A percentile compares a stretch with the other conserved stretches of the same genome.
phyloP scores from a whole-genome alignment of 1,140 invertebrate genomes.

The Cherax quadricarinatus region DNA sequence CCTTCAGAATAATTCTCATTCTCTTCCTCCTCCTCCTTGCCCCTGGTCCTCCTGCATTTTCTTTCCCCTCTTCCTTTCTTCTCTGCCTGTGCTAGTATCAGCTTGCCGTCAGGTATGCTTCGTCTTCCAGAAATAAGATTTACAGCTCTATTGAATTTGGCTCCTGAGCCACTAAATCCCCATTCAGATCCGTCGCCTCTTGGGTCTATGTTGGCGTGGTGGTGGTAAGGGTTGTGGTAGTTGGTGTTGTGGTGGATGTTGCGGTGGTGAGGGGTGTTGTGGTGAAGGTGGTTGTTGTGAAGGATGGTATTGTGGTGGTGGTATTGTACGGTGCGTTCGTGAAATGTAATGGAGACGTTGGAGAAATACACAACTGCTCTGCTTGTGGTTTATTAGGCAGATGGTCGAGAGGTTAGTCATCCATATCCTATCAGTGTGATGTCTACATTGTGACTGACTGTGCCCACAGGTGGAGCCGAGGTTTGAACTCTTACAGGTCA shows the following conservation, averaged over 20 bases:
- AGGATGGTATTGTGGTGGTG: neutral
- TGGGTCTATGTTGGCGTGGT: neutral
- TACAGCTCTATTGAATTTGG: constrained; percentile 18
- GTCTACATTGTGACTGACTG: no score
- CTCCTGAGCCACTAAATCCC: constrained; percentile 1
- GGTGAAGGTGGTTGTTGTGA: neutral
- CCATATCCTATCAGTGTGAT: no score
- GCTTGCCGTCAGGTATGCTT: constrained; percentile 6
- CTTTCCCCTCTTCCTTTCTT: neutral
- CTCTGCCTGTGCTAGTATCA: neutral
- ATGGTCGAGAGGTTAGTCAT: no score
- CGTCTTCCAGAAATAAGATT: constrained; percentile 16
- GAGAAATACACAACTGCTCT: no score
- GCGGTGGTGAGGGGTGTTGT: neutral
- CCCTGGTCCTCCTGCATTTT: neutral
- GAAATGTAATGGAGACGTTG: no score
- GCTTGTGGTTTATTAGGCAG: no score
- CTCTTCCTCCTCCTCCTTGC: neutral
- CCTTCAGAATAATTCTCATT: neutral
- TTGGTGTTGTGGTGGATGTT: neutral
- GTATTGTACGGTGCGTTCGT: neutral
- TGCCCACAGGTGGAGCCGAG: no score
- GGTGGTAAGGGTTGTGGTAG: neutral
- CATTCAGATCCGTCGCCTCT: constrained; percentile 10
- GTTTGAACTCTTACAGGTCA: no score